Base-by-base conservation (phyloP, 1,140 invertebrate species). In the Gryon sp. region DNA sequence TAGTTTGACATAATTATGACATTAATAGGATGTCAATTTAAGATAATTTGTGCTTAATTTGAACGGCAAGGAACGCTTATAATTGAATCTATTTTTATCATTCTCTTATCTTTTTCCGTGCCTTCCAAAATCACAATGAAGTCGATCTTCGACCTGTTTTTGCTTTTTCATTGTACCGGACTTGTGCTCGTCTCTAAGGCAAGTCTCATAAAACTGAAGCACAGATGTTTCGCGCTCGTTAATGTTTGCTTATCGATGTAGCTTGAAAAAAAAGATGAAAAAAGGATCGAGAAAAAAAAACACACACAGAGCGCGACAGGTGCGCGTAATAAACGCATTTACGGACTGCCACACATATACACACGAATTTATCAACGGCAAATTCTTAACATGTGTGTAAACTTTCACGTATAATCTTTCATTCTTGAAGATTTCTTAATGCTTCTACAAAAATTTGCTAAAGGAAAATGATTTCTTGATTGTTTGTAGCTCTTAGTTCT, bases 221-320 rank as follows among this genome's bases (percentile, higher is more conserved):
- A 75, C 72, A 75, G 72, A 75, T 75, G 72, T 75, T 75, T 62
- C 62, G 19, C 55, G 62, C 72, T 75, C 62, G 72, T 75, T 75
- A 75, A 74, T 74, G 70, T 74, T 74, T 74, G 70, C 60, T 74
- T 74, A 74, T 74, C 60, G 70, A 74, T 63, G 60, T 59, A 45
- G 53, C 43, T 52, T 41, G 55, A 68, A 68, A 76, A 68, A 62
- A 18, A 22, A 24, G 7, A 24, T n/a, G n/a, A n/a, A n/a, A n/a
- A n/a, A n/a, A n/a, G n/a, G n/a, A n/a, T n/a, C n/a, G n/a, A n/a
- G n/a, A n/a, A n/a, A n/a, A n/a, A n/a, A n/a, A n/a, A n/a, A n/a
- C n/a, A n/a, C n/a, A n/a, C n/a, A n/a, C 3, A 69, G 43, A 62
- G 72, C 41, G 50, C 55, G 72, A 74, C 70, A 74, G 70, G 70